Conservation (phyloP, 2,797 vertebrate species). For the Silurus aristotelis region DNA sequence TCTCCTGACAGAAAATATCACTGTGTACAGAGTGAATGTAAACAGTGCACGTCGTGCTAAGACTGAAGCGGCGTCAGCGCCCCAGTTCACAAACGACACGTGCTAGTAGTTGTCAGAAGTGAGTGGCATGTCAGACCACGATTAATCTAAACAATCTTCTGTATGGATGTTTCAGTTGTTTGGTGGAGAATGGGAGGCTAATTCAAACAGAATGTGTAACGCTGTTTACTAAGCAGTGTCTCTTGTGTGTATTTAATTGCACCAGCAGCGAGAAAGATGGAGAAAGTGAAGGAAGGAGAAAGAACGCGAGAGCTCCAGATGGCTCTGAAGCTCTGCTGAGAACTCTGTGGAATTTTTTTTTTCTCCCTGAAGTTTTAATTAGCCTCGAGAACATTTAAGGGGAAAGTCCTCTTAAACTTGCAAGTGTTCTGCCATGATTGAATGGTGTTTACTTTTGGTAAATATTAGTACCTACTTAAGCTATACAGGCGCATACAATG, state of each 20-base stretch:
- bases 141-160: conserved; percentile 44
- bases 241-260: conserved; percentile 58
- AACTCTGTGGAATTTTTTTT: conserved; percentile 64
- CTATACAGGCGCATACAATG: background rate
- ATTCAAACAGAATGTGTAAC: conserved; percentile 48
- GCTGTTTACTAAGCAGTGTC: conserved; percentile 51
- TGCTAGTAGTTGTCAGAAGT: conserved; percentile 31
- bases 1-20: conserved; percentile 38
- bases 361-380: conserved; percentile 63
- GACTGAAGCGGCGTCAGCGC: conserved; percentile 18
- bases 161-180: conserved; percentile 45
- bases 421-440: conserved; percentile 22
- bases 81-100: conserved; percentile 28
- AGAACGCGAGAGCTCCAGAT: conserved; percentile 76
- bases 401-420: conserved; percentile 41
- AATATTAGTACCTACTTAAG: conserved; percentile 5
- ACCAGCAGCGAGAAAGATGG: conserved; percentile 47
- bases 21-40: conserved; percentile 47
- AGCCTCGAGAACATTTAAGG: conserved; percentile 58
- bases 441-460: conserved; percentile 35
- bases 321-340: conserved; percentile 69
- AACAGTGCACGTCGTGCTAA: conserved; percentile 38
- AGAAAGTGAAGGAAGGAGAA: conserved; percentile 65
- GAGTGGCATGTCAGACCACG: conserved; percentile 37
- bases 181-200: conserved; percentile 47